A percentile compares a stretch with the other conserved stretches of the same genome.
Conservation (phyloP, 2,113 vertebrate genomes). For the Oostethus manadensis region DNA sequence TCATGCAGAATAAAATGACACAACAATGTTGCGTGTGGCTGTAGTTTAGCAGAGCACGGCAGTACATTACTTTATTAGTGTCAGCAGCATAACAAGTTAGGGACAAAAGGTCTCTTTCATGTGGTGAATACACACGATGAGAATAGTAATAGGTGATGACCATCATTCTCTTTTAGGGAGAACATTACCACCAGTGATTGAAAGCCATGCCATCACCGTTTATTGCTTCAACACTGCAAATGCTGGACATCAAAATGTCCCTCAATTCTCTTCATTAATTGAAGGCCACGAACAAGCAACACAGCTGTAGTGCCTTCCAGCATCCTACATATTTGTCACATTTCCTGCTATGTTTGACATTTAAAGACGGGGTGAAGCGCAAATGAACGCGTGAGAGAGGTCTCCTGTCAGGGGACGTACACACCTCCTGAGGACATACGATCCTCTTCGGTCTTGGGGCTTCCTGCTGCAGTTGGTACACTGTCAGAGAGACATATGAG, state of each 20-base stretch:
- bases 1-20: too few relatives aligned
- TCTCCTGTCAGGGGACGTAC: slow-evolving; percentile 42
- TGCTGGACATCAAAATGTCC: not conserved
- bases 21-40: too few relatives aligned
- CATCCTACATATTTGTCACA: too few relatives aligned
- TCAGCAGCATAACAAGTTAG: too few relatives aligned
- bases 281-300: not conserved
- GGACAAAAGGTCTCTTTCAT: too few relatives aligned
- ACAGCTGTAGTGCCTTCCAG: not conserved
- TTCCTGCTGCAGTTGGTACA: slow-evolving; percentile 97
- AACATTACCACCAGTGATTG: too few relatives aligned
- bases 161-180: not conserved
- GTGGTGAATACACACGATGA: too few relatives aligned
- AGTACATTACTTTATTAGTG: too few relatives aligned
- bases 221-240: not conserved
- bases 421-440: slow-evolving; percentile 90
- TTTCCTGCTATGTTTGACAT: not conserved
- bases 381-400: not conserved
- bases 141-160: not conserved
- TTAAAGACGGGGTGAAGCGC: slow-evolving; percentile 1
- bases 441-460: slow-evolving; percentile 94
- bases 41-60: too few relatives aligned
- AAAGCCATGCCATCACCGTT: slow-evolving; percentile 23
- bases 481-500: slow-evolving; percentile 72
- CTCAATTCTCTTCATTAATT: not conserved